Percentiles rank a stretch among this genome's conserved stretches.
phyloP scores from a whole-genome alignment of 2,113 vertebrate genomes.

The Arizona elegans region DNA sequence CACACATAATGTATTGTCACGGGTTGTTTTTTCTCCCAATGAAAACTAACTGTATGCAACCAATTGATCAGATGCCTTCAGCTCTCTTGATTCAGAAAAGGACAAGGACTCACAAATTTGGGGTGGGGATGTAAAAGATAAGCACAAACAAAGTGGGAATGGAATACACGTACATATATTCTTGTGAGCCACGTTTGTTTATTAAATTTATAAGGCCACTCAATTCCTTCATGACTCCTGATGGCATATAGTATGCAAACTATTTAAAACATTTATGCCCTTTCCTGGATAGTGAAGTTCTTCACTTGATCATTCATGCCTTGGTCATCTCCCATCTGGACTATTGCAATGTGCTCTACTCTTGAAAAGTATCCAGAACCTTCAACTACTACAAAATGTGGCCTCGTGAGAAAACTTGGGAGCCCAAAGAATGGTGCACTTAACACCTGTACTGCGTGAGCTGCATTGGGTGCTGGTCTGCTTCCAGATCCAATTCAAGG shows the following conservation, averaged over 20 bases:
- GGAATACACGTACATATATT: not conserved
- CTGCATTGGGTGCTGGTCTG: not conserved
- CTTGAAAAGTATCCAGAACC: not conserved
- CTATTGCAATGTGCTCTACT: not conserved
- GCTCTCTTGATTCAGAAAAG: not conserved
- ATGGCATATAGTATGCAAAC: not conserved
- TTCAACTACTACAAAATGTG: not conserved
- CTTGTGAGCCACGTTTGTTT: not conserved
- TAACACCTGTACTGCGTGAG: not conserved
- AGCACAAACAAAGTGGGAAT: not conserved
- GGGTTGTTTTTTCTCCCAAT: not conserved
- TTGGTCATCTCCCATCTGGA: not conserved
- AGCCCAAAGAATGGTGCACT: not conserved
- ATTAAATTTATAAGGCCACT: not conserved
- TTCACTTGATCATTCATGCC: not conserved
- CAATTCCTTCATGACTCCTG: not conserved
- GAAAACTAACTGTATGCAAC: not conserved
- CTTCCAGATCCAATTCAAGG: not conserved
- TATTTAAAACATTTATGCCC: not conserved
- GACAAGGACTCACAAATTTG: not conserved
- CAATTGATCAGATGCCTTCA: not conserved
- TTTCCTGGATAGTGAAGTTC: not conserved
- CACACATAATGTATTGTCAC: not conserved
- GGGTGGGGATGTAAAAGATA: not conserved
- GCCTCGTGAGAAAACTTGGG: not conserved